A percentile compares a stretch with the other conserved stretches of the same genome.
These are phyloP conservation scores for Plebejus melissa DNA, from an alignment of 2,888 invertebrate genomes.

Conservation along the genomic window DNA sequence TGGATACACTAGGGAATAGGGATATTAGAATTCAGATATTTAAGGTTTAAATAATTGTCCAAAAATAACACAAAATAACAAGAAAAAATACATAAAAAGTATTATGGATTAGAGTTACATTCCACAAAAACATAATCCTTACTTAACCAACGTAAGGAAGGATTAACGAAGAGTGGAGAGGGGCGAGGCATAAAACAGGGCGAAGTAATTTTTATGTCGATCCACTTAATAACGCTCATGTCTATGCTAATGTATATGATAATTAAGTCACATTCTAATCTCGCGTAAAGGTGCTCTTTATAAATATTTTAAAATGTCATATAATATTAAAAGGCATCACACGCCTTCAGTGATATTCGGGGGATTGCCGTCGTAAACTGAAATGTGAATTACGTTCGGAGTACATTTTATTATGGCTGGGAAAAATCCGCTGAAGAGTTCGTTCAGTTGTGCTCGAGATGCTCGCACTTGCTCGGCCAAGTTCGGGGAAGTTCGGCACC, in stretches of 20 bases:
- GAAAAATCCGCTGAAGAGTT: conserved; percentile 48
- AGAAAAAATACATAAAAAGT: background rate
- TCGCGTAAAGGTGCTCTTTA: conserved; percentile 52
- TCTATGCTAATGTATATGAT: conserved; percentile 29
- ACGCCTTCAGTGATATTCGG: conserved; percentile 62
- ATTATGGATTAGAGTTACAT: background rate
- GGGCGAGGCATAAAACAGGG: background rate
- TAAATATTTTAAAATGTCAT: conserved; percentile 72
- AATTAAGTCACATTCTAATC: conserved; percentile 35
- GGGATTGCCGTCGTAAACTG: conserved; percentile 71
- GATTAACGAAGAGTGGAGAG: background rate
- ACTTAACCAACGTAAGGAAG: background rate
- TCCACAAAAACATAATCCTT: background rate
- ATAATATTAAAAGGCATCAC: conserved; percentile 70
- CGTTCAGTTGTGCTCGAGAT: conserved; percentile 41
- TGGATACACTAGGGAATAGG: no score
- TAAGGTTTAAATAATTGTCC: no score
- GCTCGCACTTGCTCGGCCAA: conserved; percentile 41
- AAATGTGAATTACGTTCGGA: conserved; percentile 65
- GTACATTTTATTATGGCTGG: conserved; percentile 71
- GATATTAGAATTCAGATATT: no score
- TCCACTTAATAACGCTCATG: conserved; percentile 17
- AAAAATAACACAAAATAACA: no score
- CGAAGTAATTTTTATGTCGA: background rate
- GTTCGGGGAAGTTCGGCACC: conserved; percentile 46